phyloP scores from a whole-genome alignment of 2,888 invertebrate species.

The Leucoma salicis region DNA sequence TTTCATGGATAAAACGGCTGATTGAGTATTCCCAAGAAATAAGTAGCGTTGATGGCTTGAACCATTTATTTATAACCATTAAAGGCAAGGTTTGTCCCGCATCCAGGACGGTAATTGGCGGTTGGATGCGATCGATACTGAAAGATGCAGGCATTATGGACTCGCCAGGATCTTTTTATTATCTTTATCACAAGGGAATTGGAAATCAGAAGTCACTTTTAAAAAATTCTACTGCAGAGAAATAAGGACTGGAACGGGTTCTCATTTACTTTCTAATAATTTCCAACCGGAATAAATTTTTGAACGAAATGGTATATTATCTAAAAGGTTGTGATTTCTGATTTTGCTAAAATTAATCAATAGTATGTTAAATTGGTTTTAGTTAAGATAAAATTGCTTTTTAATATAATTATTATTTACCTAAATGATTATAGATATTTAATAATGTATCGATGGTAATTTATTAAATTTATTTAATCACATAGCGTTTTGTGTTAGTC shows the following conservation, averaged over 20 bases:
- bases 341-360: not conserved
- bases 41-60: not conserved
- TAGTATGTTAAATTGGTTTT: not conserved
- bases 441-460: too few species aligned
- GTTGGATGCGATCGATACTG: conserved; percentile 2
- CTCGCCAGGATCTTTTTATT: not conserved
- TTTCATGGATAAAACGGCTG: not conserved
- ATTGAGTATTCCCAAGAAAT: not conserved
- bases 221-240: not conserved
- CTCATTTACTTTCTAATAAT: not conserved
- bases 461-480: not conserved
- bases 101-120: too few species aligned
- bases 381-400: not conserved
- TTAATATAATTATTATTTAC: not conserved
- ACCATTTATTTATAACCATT: not conserved
- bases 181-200: not conserved
- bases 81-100: not conserved
- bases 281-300: not conserved
- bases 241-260: not conserved
- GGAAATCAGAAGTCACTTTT: conserved; percentile 1
- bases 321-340: too few species aligned
- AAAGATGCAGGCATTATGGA: too few species aligned
- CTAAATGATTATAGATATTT: too few species aligned
- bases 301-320: not conserved
- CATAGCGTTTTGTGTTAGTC: conserved; percentile 2